phyloP scores from a whole-genome alignment of 2,113 vertebrate genomes.

The Benitochromis conjunctus region DNA sequence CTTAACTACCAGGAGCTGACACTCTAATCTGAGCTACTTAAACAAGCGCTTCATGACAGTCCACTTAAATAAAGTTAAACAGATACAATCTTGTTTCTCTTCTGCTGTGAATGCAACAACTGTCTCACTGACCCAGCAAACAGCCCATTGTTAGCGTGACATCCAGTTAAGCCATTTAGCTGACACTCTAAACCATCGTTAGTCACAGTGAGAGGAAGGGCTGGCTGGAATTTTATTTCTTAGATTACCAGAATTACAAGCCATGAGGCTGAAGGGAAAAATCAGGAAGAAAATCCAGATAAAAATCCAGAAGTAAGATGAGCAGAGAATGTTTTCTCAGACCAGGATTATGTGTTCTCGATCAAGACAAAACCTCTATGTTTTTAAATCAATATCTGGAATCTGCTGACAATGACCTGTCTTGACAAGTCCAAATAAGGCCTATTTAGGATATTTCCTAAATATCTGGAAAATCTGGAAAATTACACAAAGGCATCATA shows the following conservation, averaged over 20 bases:
- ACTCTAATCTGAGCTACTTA: background rate
- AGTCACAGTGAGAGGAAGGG: background rate
- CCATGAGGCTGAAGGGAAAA: background rate
- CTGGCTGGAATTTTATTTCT: background rate
- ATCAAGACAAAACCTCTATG: background rate
- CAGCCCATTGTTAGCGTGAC: background rate
- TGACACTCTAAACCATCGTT: background rate
- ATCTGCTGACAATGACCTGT: background rate
- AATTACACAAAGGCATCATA: background rate
- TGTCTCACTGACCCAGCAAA: background rate
- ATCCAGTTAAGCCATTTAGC: background rate
- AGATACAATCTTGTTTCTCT: slow-evolving; percentile 1
- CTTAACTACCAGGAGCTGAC: background rate
- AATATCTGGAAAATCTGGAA: background rate
- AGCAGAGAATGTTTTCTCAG: background rate
- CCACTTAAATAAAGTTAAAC: background rate
- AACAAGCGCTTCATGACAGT: background rate
- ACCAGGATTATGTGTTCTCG: background rate
- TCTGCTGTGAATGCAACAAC: background rate
- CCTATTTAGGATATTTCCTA: background rate
- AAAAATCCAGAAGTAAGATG: background rate
- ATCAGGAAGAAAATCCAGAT: background rate
- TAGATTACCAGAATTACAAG: background rate
- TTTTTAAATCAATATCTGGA: background rate
- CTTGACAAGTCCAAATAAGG: background rate